A percentile compares a stretch with the other conserved stretches of the same genome.
Evolutionary conservation across 1,140 invertebrate genomes (phyloP).

Genomic region (Melanaphis sacchari): DNA sequence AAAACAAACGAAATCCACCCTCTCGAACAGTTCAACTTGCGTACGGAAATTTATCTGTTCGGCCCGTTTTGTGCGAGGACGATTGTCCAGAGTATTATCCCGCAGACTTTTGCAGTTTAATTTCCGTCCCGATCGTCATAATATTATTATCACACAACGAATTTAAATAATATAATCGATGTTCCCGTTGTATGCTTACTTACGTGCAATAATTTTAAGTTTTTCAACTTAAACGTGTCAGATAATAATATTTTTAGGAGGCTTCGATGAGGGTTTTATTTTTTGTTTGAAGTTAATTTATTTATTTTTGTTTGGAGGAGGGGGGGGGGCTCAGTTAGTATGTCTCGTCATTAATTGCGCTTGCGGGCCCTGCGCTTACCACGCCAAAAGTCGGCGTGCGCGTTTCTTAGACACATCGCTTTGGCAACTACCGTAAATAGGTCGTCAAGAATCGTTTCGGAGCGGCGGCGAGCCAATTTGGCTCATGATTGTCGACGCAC

Average conservation of each 20-base stretch:
- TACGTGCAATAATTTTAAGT: not conserved
- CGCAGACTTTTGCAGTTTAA: not conserved
- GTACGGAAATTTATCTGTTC: not conserved
- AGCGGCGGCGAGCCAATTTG: conserved; percentile 18
- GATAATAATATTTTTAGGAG: not conserved
- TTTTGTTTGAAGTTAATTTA: too few species aligned
- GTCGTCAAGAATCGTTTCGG: not conserved
- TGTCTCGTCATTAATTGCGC: not conserved
- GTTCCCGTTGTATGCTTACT: not conserved
- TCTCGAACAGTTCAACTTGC: not conserved
- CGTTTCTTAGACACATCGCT: not conserved
- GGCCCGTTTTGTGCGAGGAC: not conserved
- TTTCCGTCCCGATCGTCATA: not conserved
- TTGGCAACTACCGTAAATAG: conserved; percentile 9
- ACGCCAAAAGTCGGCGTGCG: not conserved
- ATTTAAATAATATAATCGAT: conserved; percentile 9
- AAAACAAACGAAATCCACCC: conserved; percentile 11
- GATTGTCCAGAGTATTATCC: not conserved
- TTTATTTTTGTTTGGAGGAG: not conserved
- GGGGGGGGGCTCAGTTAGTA: not conserved
- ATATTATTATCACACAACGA: not conserved
- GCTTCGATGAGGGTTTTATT: not conserved
- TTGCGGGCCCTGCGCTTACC: not conserved
- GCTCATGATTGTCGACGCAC: not conserved
- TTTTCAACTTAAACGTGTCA: not conserved